Conservation (phyloP, 2,888 invertebrate species). For the Drosophila helvetica region DNA sequence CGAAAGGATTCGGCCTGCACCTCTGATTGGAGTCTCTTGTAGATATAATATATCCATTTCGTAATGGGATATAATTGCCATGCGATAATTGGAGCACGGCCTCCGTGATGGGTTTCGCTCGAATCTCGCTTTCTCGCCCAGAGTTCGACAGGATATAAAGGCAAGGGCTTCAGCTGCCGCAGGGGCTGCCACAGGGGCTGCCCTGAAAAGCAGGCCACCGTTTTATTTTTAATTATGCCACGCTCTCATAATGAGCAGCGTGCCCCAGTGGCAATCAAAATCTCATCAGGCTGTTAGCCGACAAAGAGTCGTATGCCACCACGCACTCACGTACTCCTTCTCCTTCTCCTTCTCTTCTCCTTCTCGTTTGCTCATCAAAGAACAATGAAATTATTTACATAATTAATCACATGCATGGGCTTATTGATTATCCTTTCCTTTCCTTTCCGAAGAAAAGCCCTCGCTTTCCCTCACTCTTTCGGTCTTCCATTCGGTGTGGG, state of each 20-base stretch:
- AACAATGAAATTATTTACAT: slow-evolving; percentile 52
- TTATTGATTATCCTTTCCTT: slow-evolving; percentile 58
- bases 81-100: neutral
- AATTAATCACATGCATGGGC: slow-evolving; percentile 66
- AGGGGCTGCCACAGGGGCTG: neutral
- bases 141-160: neutral
- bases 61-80: no score
- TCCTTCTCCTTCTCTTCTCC: neutral
- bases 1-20: neutral
- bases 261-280: slow-evolving; percentile 61
- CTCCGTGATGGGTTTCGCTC: neutral
- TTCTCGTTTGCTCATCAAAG: slow-evolving; percentile 5
- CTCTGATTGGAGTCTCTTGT: neutral
- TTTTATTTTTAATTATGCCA: slow-evolving; percentile 40
- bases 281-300: slow-evolving; percentile 62
- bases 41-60: neutral
- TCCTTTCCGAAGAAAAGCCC: neutral
- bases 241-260: slow-evolving; percentile 32
- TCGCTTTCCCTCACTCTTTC: neutral
- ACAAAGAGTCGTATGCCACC: slow-evolving; percentile 3
- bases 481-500: neutral
- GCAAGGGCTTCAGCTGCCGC: neutral
- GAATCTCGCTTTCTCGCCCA: no score
- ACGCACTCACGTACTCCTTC: neutral
- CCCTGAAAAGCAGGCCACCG: slow-evolving; percentile 22